These are phyloP conservation scores for Tympanoctomys barrerae DNA, from an alignment of 2,797 vertebrate species.

Conservation along the genomic window DNA sequence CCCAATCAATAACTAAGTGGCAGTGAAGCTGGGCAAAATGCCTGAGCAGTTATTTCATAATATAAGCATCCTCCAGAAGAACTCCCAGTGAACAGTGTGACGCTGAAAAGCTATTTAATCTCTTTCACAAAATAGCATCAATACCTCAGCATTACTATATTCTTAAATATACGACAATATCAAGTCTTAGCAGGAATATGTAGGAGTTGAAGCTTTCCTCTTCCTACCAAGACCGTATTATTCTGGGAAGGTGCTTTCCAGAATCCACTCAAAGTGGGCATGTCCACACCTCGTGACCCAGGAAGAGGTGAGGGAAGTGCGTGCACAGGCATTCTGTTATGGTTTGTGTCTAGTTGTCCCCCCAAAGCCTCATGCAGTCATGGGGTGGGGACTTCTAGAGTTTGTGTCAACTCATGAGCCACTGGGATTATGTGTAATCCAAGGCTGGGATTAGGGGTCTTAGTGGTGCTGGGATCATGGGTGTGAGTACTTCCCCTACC, in stretches of 20 bases:
- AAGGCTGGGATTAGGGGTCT: too few relatives aligned
- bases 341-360: too few relatives aligned
- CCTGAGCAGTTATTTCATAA: background rate
- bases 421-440: too few relatives aligned
- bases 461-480: too few relatives aligned
- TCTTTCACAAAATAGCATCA: background rate
- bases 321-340: background rate
- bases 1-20: conserved; percentile 11
- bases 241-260: background rate
- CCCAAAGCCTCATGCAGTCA: too few relatives aligned
- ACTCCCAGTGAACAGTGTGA: background rate
- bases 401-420: too few relatives aligned
- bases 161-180: background rate
- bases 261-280: background rate
- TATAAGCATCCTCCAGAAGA: background rate
- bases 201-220: background rate
- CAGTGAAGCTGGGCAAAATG: background rate
- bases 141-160: background rate
- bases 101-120: conserved; percentile 11
- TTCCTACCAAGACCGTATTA: background rate
- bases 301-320: background rate
- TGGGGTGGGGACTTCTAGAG: too few relatives aligned
- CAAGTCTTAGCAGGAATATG: background rate
- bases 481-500: too few relatives aligned
- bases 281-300: background rate